phyloP scores from a whole-genome alignment of 2,797 vertebrate genomes.

The Acanthurus lineatus region DNA sequence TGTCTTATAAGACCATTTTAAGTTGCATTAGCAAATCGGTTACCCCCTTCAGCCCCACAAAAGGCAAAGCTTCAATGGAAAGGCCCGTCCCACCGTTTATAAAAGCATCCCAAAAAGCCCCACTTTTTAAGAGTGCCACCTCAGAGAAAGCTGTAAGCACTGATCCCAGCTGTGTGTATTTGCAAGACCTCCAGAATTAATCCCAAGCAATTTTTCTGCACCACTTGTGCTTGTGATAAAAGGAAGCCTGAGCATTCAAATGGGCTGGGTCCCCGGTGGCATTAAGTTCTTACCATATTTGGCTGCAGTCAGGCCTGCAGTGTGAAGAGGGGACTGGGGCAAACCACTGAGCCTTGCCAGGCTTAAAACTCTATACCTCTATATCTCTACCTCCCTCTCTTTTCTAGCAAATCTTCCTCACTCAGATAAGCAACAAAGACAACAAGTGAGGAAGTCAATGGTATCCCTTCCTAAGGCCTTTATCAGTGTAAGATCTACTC shows the following conservation, averaged over 20 bases:
- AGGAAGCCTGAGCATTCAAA: conserved; percentile 82
- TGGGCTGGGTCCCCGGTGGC: conserved; percentile 80
- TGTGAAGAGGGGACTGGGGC: conserved; percentile 65
- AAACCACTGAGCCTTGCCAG: conserved; percentile 60
- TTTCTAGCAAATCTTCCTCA: conserved; percentile 43
- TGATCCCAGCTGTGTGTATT: conserved; percentile 82
- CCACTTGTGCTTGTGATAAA: conserved; percentile 85
- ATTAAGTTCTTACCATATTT: conserved; percentile 83
- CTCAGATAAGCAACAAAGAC: conserved; percentile 54
- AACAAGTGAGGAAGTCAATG: conserved; percentile 2
- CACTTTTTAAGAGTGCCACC: conserved; percentile 74
- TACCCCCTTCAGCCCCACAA: conserved; percentile 60
- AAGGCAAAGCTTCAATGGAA: conserved; percentile 69
- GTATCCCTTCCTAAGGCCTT: conserved; percentile 18
- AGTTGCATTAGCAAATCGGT: conserved; percentile 76
- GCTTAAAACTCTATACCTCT: conserved; percentile 61
- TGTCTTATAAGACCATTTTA: conserved; percentile 81
- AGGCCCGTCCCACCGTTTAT: conserved; percentile 77
- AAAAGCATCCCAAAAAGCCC: conserved; percentile 69
- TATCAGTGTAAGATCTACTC: conserved; percentile 15
- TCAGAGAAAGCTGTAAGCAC: conserved; percentile 77
- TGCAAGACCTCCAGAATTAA: conserved; percentile 82
- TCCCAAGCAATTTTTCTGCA: conserved; percentile 86
- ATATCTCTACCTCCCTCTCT: conserved; percentile 41
- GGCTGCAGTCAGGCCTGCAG: conserved; percentile 79